These are phyloP conservation scores for Phasianus colchicus DNA, from an alignment of 2,113 vertebrate genomes.

Conservation along the genomic window DNA sequence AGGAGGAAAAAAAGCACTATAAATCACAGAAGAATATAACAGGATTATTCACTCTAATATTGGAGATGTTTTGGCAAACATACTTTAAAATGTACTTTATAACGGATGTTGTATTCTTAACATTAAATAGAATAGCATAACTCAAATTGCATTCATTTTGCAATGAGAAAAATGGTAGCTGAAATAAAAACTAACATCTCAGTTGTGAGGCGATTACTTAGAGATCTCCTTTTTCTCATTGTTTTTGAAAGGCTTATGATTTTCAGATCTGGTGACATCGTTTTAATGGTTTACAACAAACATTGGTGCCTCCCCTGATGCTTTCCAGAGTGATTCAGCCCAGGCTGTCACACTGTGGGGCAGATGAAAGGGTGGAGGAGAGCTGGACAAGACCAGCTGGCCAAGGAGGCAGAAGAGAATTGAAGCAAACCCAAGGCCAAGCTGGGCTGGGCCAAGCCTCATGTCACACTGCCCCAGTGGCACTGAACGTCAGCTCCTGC, in stretches of 20 bases:
- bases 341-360: accelerated
- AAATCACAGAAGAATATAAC: conserved; percentile 29
- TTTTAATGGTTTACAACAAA: neutral
- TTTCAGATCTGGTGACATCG: neutral
- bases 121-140: conserved; percentile 10
- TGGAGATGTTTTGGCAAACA: conserved; percentile 16
- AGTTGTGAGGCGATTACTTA: neutral
- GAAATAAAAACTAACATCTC: neutral
- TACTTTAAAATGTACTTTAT: conserved; percentile 19
- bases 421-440: neutral
- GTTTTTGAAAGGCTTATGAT: neutral
- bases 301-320: neutral
- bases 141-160: neutral
- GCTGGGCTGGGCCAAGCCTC: neutral
- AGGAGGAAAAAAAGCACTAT: neutral
- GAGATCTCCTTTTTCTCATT: neutral
- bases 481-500: accelerated
- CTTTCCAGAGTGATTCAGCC: neutral
- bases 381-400: neutral
- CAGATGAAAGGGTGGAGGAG: accelerated
- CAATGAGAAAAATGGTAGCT: neutral
- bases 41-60: conserved; percentile 16
- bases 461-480: neutral
- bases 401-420: neutral
- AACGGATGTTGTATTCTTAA: conserved; percentile 29